Evolutionary conservation across 1,140 invertebrate genomes (phyloP), one percentile per base, ranked within the genome.

Genomic region (Neocloeon triangulifer): DNA sequence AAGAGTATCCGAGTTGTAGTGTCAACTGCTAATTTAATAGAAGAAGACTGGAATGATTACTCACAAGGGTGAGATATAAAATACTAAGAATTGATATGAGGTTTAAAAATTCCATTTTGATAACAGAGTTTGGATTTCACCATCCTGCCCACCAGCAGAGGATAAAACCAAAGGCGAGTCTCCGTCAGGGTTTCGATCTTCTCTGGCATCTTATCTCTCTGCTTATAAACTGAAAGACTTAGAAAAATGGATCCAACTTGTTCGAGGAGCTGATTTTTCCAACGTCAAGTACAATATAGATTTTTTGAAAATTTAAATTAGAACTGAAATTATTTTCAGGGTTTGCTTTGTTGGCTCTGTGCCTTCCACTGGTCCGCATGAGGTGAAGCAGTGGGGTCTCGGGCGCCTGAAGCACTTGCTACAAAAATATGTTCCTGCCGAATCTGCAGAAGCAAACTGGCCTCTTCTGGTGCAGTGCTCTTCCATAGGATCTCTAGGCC

Each of bases 11-110:
- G 86, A 32, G 67, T 95, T 25, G 66, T 92, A 4, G 67, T 96
- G 14, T 84, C 79, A 2, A 95, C 89, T 1, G 85, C 86, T 0
- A 97, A 97, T 60, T 54, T 95, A 2, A 77, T 91, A 40, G 58
- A 69, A 19, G 68, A 74, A 35, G 89, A 97, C 56, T 96, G 89
- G 89, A 64, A 77, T 42, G 80, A 92, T 49, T 71, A 85, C 48
- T 89, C 85, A 9, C 89, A 96, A 58, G 85, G 84, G 76, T 80
- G 47, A 56, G 36, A 46, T 13, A 10, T 12, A 23, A 12, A 8
- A 23, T 23, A 23, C 12, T 12, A 26, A 22, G 4, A 23, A 12
- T 23, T 23, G 15, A 37, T 35, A 15, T 14, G 18, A 8, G 9
- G 5, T 8, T 2, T 37, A 14, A 19, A 1, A 20, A 37, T 19